Base-by-base conservation (phyloP, 2,113 vertebrate genomes). In the Tautogolabrus adspersus region DNA sequence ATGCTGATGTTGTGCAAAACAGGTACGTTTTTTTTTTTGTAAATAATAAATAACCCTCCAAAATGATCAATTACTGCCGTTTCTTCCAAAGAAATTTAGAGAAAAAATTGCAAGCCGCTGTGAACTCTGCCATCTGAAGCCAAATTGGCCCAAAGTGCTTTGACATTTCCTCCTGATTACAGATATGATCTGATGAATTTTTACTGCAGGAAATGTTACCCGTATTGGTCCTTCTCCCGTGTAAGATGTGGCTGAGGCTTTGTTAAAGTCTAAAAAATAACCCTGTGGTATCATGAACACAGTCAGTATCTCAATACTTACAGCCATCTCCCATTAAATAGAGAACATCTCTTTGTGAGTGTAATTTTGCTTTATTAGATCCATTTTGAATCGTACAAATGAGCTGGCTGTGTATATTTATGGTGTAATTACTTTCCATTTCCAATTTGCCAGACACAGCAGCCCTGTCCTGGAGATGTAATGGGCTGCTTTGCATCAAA, bases 401-500 rank as follows among this genome's bases (percentile, higher is more conserved):
- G 72, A 87, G 81, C 74, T 63, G 58, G 78, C 80, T 64, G 51
- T 66, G 51, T 76, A 56, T 65, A 75, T 88, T 83, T 71, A 77
- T 10, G 0, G 23, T 40, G 34, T 83, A 87, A 87, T 91, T 85
- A 90, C 79, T 79, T 87, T 79, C 42, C 66, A 61, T 56, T 87
- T 82, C 83, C 82, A 77, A 73, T 88, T 85, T 85, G 42, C 77
- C 75, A 81, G 77, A 91, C 81, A 86, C 68, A 84, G 79, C 80
- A 73, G 62, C 75, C 76, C 77, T 57, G 63, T 81, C 65, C 64
- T 77, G 77, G 69, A 88, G 84, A 79, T 47, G 84, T 75, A 87
- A 89, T 85, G 61, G 75, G 67, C 77, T 75, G 21, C 72, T 91
- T 91, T 87, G 74, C 88, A 81, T 84, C 79, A 77, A 83, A 70